A percentile compares a stretch with the other conserved stretches of the same genome.
phyloP scores from a whole-genome alignment of 2,888 invertebrate species.

The Cylloceria caligata region DNA sequence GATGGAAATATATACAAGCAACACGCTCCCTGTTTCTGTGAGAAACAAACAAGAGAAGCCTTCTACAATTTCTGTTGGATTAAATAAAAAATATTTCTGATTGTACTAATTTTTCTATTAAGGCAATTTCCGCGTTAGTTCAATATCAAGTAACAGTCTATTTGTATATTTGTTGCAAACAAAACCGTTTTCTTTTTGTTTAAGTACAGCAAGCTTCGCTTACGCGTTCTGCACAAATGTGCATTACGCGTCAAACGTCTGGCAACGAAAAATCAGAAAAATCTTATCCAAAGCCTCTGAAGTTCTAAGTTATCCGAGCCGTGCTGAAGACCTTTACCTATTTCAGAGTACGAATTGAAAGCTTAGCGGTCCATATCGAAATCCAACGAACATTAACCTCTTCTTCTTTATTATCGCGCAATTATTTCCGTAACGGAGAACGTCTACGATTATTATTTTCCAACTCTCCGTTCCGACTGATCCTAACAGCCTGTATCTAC shows the following conservation, averaged over 20 bases:
- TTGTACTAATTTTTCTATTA: neutral
- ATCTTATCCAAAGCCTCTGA: neutral
- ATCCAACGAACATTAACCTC: neutral
- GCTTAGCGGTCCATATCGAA: neutral
- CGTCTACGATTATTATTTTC: conserved; percentile 41
- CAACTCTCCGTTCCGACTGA: conserved; percentile 15
- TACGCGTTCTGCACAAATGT: neutral
- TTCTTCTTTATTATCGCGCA: conserved; percentile 20
- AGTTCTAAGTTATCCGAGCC: neutral
- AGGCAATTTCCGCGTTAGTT: neutral
- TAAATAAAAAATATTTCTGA: neutral
- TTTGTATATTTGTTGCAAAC: neutral
- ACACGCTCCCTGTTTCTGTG: neutral
- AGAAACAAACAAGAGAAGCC: neutral
- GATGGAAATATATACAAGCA: neutral
- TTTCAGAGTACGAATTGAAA: neutral
- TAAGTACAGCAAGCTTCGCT: too few species aligned
- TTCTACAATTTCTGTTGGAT: neutral
- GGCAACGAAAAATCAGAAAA: neutral
- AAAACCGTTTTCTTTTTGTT: too few species aligned
- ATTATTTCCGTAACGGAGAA: conserved; percentile 19
- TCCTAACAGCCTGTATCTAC: conserved; percentile 15
- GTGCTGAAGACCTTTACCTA: neutral
- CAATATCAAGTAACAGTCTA: neutral
- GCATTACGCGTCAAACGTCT: neutral